Evolutionary conservation across 2,888 invertebrate genomes (phyloP).

Genomic region (Tetragnatha montana): DNA sequence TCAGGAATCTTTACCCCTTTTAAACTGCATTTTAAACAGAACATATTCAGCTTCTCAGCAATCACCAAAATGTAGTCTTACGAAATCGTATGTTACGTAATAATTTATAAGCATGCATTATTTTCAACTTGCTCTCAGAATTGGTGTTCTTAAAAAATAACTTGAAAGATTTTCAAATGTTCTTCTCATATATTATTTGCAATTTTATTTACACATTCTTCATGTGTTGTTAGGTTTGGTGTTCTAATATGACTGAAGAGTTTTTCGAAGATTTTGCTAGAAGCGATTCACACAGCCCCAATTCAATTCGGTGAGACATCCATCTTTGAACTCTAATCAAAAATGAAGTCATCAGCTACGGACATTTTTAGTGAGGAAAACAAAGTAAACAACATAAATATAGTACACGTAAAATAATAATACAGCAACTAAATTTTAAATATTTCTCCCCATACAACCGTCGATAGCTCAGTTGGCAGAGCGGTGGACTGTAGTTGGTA

Average conservation of each 20-base stretch:
- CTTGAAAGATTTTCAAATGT: no score
- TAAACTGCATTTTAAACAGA: no score
- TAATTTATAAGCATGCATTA: no score
- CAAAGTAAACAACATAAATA: not conserved
- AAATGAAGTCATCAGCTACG: not conserved
- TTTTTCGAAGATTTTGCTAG: not conserved
- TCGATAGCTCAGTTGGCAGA: conserved; percentile 74
- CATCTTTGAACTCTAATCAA: not conserved
- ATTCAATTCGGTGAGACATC: conserved; percentile 40
- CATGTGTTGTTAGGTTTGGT: conserved; percentile 59
- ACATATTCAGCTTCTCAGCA: not conserved
- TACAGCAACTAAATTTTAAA: not conserved
- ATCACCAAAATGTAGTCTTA: no score
- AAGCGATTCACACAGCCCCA: conserved; percentile 26
- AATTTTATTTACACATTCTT: no score
- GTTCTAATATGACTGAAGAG: conserved; percentile 51
- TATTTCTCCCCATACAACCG: conserved; percentile 23
- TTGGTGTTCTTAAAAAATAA: no score
- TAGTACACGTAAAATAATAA: not conserved
- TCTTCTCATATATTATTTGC: no score
- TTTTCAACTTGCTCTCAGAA: no score
- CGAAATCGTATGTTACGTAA: no score
- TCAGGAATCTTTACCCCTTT: no score
- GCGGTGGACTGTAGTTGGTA: conserved; percentile 73
- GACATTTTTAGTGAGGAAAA: not conserved